phyloP scores from a whole-genome alignment of 2,888 invertebrate species.

The Ephialtes manifestator region DNA sequence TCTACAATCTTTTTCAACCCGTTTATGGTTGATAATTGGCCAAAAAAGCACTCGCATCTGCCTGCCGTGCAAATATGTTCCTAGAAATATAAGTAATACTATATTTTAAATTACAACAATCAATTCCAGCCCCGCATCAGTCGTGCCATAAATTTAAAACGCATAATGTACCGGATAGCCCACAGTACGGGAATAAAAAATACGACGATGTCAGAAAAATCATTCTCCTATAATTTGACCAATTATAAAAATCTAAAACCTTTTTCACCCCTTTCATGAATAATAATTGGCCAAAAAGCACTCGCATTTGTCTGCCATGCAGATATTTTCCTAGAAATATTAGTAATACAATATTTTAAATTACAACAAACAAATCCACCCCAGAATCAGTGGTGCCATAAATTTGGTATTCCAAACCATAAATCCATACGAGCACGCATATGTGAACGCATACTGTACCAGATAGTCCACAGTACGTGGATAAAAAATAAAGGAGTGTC shows the following conservation, averaged over 20 bases:
- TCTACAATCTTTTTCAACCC: no score
- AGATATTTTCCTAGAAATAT: not conserved
- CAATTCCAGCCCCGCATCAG: not conserved
- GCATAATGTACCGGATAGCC: not conserved
- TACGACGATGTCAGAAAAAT: no score
- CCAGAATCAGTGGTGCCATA: not conserved
- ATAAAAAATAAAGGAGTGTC: conserved; percentile 36
- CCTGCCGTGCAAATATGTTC: not conserved
- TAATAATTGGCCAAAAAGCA: not conserved
- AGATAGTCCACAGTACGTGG: conserved; percentile 7
- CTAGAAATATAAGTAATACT: not conserved
- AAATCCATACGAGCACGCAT: not conserved
- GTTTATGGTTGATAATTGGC: not conserved
- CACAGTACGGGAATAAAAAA: not conserved
- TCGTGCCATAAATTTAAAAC: not conserved
- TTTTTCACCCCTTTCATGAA: no score
- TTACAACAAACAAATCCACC: not conserved
- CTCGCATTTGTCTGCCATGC: not conserved
- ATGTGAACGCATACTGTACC: not conserved
- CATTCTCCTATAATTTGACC: no score
- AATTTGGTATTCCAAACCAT: not conserved
- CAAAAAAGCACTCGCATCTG: not conserved
- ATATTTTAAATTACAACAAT: no score
- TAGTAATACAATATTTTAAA: not conserved
- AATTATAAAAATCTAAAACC: no score